Base-by-base conservation (phyloP, 2,888 invertebrate genomes). In the Tetramorium bicarinatum region DNA sequence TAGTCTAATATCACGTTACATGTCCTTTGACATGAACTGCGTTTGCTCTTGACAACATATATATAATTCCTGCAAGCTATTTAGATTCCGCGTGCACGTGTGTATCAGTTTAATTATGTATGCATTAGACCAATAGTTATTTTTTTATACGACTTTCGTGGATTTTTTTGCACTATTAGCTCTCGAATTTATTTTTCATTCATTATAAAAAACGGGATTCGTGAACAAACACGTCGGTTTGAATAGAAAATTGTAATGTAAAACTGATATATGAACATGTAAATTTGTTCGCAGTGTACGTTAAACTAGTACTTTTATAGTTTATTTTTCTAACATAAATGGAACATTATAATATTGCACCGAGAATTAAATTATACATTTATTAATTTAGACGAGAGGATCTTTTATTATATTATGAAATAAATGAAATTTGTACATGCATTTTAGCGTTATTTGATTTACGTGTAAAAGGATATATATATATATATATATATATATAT, bases 1-100 rank as follows among this genome's bases (percentile, higher is more conserved):
- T 61, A 81, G 76, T 9, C 75, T 41, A 61, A 62, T 81, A 76
- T 81, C 59, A 25, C 62, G 75, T 34, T 38, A 7, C 74, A 49
- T 25, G 38, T 49, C 15, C 77, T 76, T 81, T 81, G 62, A 81
- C 52, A 44, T 47, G 62, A 77, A n/a, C 61, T 49, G 25, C n/a
- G 80, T 61, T 77, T 77, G 29, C 52, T 29, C 41, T 52, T 52
- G 79, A 54, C 41, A 49, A 61, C 15, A 15, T 77, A 61, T 62
- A 44, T 34, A 62, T n/a, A 61, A 47, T 41, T 62, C 13, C 25
- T 52, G 62, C 49, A 25, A 81, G 34, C 34, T 21, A 4, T 52
- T 8, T 52, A 67, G 29, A 1, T n/a, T 52, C 4, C 4, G 15
- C 15, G 29, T 38, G 6, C 62, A 38, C 38, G 38, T 41, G 38